Percentiles rank a stretch among this genome's conserved stretches.
These are phyloP conservation scores for Coregonus suidteri DNA, from an alignment of 2,797 vertebrate species.

Conservation along the genomic window DNA sequence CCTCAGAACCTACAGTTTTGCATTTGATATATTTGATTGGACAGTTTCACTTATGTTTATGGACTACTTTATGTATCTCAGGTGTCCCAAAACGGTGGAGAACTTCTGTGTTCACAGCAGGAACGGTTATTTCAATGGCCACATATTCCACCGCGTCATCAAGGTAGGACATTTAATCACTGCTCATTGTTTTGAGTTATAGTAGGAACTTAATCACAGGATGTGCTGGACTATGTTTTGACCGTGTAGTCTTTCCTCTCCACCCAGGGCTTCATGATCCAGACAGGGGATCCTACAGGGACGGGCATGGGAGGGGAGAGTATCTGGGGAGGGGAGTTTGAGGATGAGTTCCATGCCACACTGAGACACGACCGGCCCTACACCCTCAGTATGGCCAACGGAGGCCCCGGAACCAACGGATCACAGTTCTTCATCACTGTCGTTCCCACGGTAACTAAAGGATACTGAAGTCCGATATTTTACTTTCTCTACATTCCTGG, in stretches of 20 bases:
- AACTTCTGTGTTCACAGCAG: conserved; percentile 99
- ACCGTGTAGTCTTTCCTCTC: background rate
- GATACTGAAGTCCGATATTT: background rate
- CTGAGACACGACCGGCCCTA: conserved; percentile 96
- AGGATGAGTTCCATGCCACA: conserved; percentile 96
- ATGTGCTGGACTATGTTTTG: background rate
- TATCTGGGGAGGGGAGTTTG: conserved; percentile 98
- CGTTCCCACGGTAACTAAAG: conserved; percentile 89
- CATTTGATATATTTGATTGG: background rate
- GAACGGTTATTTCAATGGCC: conserved; percentile 96
- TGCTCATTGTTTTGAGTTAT: background rate
- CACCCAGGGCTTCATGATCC: conserved; percentile 95
- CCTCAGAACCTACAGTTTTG: background rate
- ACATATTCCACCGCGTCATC: conserved; percentile 95
- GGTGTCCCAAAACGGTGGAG: conserved; percentile 98
- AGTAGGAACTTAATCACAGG: background rate
- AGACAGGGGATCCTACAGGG: conserved; percentile 97
- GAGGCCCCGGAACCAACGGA: conserved; percentile 91
- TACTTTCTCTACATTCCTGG: background rate
- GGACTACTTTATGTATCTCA: conserved; percentile 46
- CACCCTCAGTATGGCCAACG: conserved; percentile 97
- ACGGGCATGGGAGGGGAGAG: conserved; percentile 99
- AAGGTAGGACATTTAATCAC: conserved; percentile 77
- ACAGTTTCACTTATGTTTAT: background rate
- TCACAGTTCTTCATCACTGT: conserved; percentile 77